Evolutionary conservation across 2,797 vertebrate genomes (phyloP), one percentile per base, ranked within the genome.

Genomic region (Micrastur ruficollis): DNA sequence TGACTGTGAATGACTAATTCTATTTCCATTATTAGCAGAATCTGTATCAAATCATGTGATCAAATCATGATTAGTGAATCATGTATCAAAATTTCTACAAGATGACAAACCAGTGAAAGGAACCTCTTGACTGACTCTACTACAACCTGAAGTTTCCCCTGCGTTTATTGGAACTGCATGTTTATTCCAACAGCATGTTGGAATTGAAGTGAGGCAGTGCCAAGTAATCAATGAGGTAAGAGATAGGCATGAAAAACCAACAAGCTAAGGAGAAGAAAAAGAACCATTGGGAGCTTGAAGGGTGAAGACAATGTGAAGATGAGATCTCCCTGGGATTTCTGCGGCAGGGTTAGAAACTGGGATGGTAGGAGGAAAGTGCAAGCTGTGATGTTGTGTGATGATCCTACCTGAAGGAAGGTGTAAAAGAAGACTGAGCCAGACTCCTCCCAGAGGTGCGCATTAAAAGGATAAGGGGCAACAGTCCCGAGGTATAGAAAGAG

Each of bases 291-390:
- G 67, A 36, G 36, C 12, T 65, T 63, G 44, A 53, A 71, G 44
- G 34, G 25, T 25, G 14, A 70, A 88, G 66, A 32, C 9, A 70
- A 34, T 8, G 13, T 26, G 14, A 73, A 65, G 65, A 61, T 3
- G 8, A 53, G 3, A 29, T 71, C 4, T 40, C 29, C 44, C 32
- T 18, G 26, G 14, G 42, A 50, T 72, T 75, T 83, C 44, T 68
- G 12, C 0, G 0, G 15, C 15, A 59, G 20, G 9, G 0, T 31
- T 53, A 58, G 42, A 72, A 62, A 44, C 12, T 1, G 16, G 42
- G 6, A 29, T 42, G 47, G 16, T 3, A 15, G 46, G 72, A 32
- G 44, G 18, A n/a, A 46, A 0, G 2, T 55, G 12, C 16, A 55
- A 55, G 14, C 7, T 38, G 13, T 49, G 31, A 52, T 25, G 21